Evolutionary conservation across 2,113 vertebrate genomes (phyloP), one percentile per base, ranked within the genome.

Genomic region (human (Homo sapiens)): DNA sequence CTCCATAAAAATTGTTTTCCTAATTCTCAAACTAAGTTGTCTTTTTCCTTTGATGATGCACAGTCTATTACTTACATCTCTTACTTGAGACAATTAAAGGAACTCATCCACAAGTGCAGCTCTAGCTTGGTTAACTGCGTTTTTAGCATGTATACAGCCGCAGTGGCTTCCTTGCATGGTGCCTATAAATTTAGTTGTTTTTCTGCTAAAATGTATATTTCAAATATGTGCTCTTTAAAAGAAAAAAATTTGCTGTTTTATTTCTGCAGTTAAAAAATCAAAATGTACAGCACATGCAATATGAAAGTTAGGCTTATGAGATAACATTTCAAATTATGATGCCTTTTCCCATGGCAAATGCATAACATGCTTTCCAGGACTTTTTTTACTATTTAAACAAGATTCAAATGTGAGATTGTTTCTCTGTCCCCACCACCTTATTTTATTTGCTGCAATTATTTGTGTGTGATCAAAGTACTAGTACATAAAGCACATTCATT

Each of bases 301-400:
- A 89, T 83, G 76, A 84, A 90, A 90, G 30, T 89, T 93, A 83
- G 30, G 6, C 7, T 75, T 94, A n/a, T 61, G 80, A 92, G 61
- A 96, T 59, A 94, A 30, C 66, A 88, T 93, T 96, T 96, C 70
- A 80, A 84, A 83, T 90, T 57, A 55, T 61, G 92, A 52, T 92
- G 55, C 16, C 27, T 94, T 90, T 94, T 78, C 84, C 88, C 43
- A 80, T 35, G 57, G 14, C 40, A 90, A 95, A 95, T 80, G 43
- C 48, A 87, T 90, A 55, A n/a, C 93, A 96, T 90, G 64, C 84
- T 96, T 91, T 93, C 84, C 50, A 90, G 90, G 83, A 96, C 89
- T 40, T 89, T 96, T 70, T 87, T 80, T 50, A 79, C 40, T 70
- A 75, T 93, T 83, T 87, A 35, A 76, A 27, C 27, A 76, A 92